A percentile compares a stretch with the other conserved stretches of the same genome.
phyloP scores from a whole-genome alignment of 2,888 invertebrate genomes.

The Acanthosepion pharaonis region DNA sequence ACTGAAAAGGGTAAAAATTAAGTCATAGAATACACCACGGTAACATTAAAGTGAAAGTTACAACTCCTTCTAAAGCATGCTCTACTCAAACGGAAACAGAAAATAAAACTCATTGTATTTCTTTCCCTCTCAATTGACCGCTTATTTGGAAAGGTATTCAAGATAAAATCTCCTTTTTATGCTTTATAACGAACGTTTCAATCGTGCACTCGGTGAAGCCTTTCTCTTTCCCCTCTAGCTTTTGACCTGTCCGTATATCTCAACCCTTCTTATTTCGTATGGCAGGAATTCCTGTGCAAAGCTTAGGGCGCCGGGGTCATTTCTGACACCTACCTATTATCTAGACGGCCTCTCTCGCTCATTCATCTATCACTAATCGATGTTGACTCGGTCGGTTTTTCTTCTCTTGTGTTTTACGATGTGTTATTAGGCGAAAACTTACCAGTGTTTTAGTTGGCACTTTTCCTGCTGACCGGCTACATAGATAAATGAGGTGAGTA shows the following conservation, averaged over 20 bases:
- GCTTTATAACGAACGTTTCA: background rate
- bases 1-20: too few relatives aligned
- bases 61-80: too few relatives aligned
- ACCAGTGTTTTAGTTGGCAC: conserved; percentile 11
- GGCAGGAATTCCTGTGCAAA: background rate
- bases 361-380: background rate
- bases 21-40: too few relatives aligned
- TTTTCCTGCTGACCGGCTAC: background rate
- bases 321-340: conserved; percentile 13
- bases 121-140: too few relatives aligned
- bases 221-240: background rate
- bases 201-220: background rate
- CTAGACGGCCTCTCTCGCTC: conserved; percentile 7
- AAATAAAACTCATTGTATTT: too few relatives aligned
- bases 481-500: background rate
- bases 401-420: background rate
- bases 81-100: too few relatives aligned
- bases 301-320: background rate
- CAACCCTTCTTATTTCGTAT: background rate
- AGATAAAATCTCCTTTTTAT: background rate
- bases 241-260: background rate
- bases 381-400: background rate
- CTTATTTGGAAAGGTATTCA: too few relatives aligned
- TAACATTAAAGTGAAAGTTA: too few relatives aligned
- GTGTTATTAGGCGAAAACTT: conserved; percentile 15